phyloP scores from a whole-genome alignment of 2,797 vertebrate genomes.

The Pangasius mekongensis region DNA sequence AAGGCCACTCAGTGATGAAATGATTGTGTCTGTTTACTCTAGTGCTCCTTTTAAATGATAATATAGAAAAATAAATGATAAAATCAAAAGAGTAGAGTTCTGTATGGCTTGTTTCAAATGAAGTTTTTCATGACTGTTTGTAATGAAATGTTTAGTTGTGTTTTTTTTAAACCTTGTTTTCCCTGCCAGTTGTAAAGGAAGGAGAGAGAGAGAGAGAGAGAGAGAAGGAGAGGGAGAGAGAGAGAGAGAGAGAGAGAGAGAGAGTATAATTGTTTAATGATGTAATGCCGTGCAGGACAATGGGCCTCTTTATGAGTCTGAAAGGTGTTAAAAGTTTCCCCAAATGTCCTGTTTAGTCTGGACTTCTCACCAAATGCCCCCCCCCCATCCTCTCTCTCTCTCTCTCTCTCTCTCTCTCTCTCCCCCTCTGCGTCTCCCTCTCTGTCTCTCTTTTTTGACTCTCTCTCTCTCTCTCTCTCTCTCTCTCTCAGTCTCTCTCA shows the following conservation, averaged over 20 bases:
- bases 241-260: slow-evolving; percentile 17
- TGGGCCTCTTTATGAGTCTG: slow-evolving; percentile 59
- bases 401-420: background rate
- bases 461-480: background rate
- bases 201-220: slow-evolving; percentile 1
- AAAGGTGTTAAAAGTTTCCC: slow-evolving; percentile 62
- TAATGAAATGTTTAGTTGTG: slow-evolving; percentile 5
- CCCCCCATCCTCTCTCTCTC: background rate
- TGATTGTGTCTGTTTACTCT: background rate
- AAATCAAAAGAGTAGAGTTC: background rate
- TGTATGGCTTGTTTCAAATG: too few relatives aligned
- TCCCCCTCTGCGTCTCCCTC: background rate
- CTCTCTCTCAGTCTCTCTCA: background rate
- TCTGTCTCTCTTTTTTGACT: background rate
- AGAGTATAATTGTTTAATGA: slow-evolving; percentile 44
- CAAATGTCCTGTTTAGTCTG: slow-evolving; percentile 54
- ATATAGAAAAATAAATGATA: too few relatives aligned
- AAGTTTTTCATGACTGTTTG: slow-evolving; percentile 27
- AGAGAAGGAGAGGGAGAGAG: background rate
- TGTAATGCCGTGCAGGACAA: slow-evolving; percentile 58
- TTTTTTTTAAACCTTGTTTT: slow-evolving; percentile 6
- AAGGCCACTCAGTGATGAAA: background rate
- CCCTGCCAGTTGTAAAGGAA: background rate
- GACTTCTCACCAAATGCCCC: slow-evolving; percentile 24
- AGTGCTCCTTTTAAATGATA: background rate